Evolutionary conservation across 2,888 invertebrate genomes (phyloP).

Genomic region (Drosophila borborema): DNA sequence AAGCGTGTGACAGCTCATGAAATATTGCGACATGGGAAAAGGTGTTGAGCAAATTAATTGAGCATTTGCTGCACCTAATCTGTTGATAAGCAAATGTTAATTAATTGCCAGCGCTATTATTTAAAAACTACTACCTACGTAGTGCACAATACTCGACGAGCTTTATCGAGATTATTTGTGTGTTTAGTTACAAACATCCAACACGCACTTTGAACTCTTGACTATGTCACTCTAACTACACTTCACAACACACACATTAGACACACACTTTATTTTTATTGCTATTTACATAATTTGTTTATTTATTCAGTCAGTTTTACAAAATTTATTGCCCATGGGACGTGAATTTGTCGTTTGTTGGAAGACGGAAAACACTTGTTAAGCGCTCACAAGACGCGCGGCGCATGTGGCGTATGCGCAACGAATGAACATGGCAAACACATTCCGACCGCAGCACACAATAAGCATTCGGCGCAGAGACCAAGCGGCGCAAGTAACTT

Average conservation of each 20-base stretch:
- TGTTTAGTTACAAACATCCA: slow-evolving; percentile 7
- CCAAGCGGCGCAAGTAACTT: slow-evolving; percentile 69
- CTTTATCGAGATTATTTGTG: not conserved
- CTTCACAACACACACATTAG: slow-evolving; percentile 13
- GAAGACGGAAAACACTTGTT: slow-evolving; percentile 62
- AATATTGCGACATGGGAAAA: slow-evolving; percentile 66
- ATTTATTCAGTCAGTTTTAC: slow-evolving; percentile 13
- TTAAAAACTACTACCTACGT: slow-evolving; percentile 26
- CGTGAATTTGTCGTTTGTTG: slow-evolving; percentile 27
- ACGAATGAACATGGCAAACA: slow-evolving; percentile 35
- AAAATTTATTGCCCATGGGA: slow-evolving; percentile 18
- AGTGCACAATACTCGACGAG: not conserved
- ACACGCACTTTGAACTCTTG: slow-evolving; percentile 15
- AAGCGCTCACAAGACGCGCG: slow-evolving; percentile 38
- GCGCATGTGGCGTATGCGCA: slow-evolving; percentile 68
- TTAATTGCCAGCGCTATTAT: slow-evolving; percentile 20
- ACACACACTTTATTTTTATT: slow-evolving; percentile 1
- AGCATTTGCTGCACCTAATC: slow-evolving; percentile 31
- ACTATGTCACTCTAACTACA: not conserved
- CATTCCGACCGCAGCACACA: slow-evolving; percentile 40
- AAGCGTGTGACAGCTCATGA: slow-evolving; percentile 57
- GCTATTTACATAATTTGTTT: slow-evolving; percentile 9
- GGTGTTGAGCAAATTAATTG: slow-evolving; percentile 70
- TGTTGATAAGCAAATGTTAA: slow-evolving; percentile 15
- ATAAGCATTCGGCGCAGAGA: slow-evolving; percentile 58